Base-by-base conservation (phyloP, 2,113 vertebrate genomes). In the Aplodontia rufa region DNA sequence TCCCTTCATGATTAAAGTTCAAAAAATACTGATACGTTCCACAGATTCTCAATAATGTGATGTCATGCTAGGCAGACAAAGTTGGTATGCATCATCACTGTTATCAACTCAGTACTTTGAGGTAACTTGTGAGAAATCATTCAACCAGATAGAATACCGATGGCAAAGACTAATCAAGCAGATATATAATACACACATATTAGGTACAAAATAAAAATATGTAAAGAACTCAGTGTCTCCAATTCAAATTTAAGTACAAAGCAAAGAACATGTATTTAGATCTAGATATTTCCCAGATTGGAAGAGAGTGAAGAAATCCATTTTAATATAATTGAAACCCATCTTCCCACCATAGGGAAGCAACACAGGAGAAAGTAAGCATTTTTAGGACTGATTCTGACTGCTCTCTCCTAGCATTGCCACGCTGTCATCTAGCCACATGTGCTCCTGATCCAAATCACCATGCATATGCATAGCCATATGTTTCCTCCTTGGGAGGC, bases 391-490 rank as follows among this genome's bases (percentile, higher is more conserved):
- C 64, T 53, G 60, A 60, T 71, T 83, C 62, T 96, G 97, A 96
- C 97, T 97, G 90, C 93, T 97, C 97, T 97, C 95, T 96, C 96
- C 92, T 80, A 97, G 96, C 72, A 71, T 95, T 95, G 83, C 96
- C 97, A 95, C 97, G 93, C 97, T 98, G 98, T 98, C 97, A 98
- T 97, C 69, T 32, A 95, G 82, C 90, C 95, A 87, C 96, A 92
- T 97, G 98, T 95, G 84, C 84, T 80, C 89, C 96, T 97, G 97
- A 97, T 98, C 96, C 98, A 98, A 97, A 98, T 94, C 97, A 83
- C 97, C 94, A 98, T 98, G 94, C 98, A 98, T 99, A 98, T 98
- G 98, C 89, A 98, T 97, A 40, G 76, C 98, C 98, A 98, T 98
- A 98, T 98, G 98, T 89, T 98, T 98, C 97, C 96, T 98, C 97